These are phyloP conservation scores for Drosophila serrata DNA, from an alignment of 1,140 invertebrate genomes.

Conservation along the genomic window DNA sequence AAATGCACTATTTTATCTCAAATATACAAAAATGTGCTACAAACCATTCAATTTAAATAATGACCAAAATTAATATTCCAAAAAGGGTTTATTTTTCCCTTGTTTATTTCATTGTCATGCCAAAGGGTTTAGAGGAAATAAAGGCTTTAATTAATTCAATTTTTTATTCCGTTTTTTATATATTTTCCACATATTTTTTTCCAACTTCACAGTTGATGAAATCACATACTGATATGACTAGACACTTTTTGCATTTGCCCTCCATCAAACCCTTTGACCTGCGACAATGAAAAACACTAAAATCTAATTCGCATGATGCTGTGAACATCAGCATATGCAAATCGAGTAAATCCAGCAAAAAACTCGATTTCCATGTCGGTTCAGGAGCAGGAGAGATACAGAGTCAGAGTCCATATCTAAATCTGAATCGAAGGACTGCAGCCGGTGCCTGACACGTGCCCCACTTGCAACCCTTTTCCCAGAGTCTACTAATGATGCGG, in stretches of 20 bases:
- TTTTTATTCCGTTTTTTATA: neutral
- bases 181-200: neutral
- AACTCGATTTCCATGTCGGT: conserved; percentile 17
- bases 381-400: conserved; percentile 6
- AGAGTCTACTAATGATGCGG: conserved; percentile 71
- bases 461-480: conserved; percentile 69
- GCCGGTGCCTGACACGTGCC: conserved; percentile 62
- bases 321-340: conserved; percentile 74
- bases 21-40: neutral
- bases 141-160: neutral
- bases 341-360: conserved; percentile 43
- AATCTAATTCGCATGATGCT: conserved; percentile 53
- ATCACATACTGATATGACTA: conserved; percentile 13
- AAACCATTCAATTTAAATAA: neutral
- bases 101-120: neutral
- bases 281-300: conserved; percentile 37
- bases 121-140: neutral
- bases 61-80: neutral
- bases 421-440: conserved; percentile 30
- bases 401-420: conserved; percentile 10
- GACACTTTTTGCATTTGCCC: conserved; percentile 25
- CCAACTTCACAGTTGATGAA: conserved; percentile 1
- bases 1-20: neutral
- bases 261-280: conserved; percentile 48
- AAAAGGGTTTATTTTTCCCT: neutral